Evolutionary conservation across 2,888 invertebrate species (phyloP).

Genomic region (Zonitis immaculata): DNA sequence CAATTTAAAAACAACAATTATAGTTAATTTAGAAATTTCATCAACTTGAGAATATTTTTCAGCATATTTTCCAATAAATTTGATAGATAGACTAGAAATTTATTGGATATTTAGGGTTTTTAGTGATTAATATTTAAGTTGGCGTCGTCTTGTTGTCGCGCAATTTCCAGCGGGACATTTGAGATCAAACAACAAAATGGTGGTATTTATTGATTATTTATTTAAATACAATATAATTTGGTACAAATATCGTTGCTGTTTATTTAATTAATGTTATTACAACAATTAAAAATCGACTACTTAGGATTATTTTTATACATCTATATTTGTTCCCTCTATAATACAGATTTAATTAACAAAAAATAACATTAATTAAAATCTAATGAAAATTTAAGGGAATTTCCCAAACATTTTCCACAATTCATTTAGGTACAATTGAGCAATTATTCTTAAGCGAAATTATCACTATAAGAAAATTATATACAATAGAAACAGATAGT

Average conservation of each 20-base stretch:
- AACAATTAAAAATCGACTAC: slow-evolving; percentile 24
- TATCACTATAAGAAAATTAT: neutral
- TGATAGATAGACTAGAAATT: too few species aligned
- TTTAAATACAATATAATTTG: slow-evolving; percentile 32
- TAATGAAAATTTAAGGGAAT: too few species aligned
- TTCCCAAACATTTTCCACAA: too few species aligned
- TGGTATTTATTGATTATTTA: slow-evolving; percentile 7
- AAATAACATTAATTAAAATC: slow-evolving; percentile 6
- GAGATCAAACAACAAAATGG: neutral
- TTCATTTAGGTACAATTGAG: slow-evolving; percentile 18
- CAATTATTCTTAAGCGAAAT: slow-evolving; percentile 15
- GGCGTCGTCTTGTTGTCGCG: too few species aligned
- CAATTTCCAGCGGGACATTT: neutral
- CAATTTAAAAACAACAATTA: too few species aligned
- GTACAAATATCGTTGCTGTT: slow-evolving; percentile 40
- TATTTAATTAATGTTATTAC: slow-evolving; percentile 22
- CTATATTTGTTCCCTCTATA: slow-evolving; percentile 36
- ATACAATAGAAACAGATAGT: neutral
- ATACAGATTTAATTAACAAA: slow-evolving; percentile 26
- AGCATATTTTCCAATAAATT: too few species aligned
- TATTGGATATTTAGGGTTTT: too few species aligned
- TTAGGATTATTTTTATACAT: slow-evolving; percentile 15
- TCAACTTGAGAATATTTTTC: too few species aligned
- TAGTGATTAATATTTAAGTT: too few species aligned
- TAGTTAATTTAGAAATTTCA: too few species aligned